A percentile compares a stretch with the other conserved stretches of the same genome.
These are phyloP conservation scores for Plagodis dolabraria DNA, from an alignment of 2,888 invertebrate genomes.

Conservation along the genomic window DNA sequence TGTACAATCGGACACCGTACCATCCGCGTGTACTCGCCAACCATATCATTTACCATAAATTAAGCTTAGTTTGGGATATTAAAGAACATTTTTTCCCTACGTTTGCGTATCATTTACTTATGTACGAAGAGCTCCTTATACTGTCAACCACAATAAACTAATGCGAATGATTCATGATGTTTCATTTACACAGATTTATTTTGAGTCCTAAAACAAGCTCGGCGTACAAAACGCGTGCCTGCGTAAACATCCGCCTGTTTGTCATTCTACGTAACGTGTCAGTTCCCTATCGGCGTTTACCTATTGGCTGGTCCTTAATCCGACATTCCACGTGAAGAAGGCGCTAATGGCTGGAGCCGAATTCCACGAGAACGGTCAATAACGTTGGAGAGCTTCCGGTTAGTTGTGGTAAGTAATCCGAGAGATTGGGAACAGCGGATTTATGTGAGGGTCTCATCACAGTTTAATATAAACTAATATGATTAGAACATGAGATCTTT, in stretches of 20 bases:
- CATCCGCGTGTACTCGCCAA: too few relatives aligned
- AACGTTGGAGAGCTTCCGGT: conserved; percentile 14
- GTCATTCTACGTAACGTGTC: conserved; percentile 12
- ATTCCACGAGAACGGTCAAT: conserved; percentile 16
- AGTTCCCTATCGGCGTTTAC: conserved; percentile 7
- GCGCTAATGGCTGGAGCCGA: conserved; percentile 31
- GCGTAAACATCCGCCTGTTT: conserved; percentile 11
- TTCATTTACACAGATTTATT: background rate
- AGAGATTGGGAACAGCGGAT: background rate
- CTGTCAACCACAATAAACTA: too few relatives aligned
- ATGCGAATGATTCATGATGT: conserved; percentile 8
- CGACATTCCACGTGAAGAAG: conserved; percentile 33
- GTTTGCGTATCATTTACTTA: too few relatives aligned
- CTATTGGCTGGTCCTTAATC: conserved; percentile 26
- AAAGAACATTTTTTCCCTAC: too few relatives aligned
- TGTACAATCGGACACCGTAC: too few relatives aligned
- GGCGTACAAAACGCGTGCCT: background rate
- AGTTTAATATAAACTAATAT: too few relatives aligned
- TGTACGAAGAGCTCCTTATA: too few relatives aligned
- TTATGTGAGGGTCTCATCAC: too few relatives aligned
- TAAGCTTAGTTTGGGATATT: too few relatives aligned
- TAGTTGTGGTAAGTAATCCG: conserved; percentile 9
- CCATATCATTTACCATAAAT: too few relatives aligned
- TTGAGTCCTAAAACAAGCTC: background rate
- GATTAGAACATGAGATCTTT: too few relatives aligned